Base-by-base conservation (phyloP, 2,888 invertebrate species). In the Ophion obscuratus region DNA sequence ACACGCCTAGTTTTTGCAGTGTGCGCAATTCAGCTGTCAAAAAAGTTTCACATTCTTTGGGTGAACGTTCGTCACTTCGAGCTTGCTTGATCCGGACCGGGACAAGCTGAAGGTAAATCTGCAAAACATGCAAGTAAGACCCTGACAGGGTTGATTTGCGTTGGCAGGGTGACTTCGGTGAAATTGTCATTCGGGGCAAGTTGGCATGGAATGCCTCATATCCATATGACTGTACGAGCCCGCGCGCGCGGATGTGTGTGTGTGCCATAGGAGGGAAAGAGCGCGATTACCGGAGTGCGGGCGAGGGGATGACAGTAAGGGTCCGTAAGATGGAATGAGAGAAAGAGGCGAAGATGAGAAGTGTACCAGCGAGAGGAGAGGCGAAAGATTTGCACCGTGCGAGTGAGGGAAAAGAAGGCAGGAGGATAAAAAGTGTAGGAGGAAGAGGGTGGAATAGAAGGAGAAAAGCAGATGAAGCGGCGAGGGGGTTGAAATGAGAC, bases 401-500 rank as follows among this genome's bases (percentile, higher is more conserved):
- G 64, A 85, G 70, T 75, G 66, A 74, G 27, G 53, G 74, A 79
- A 87, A 81, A 77, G 61, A 68, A 74, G 77, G 20, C 14, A 17
- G 17, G 4, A 14, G 53, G 17, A 53, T 53, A 53, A 53, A 53
- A 53, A 53, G 14, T 14, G 53, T 53, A 24, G 61, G 31, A 40
- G 68, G 44, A 62, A 67, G 31, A 73, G 44, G n/a, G n/a, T 71
- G 71, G 68, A 40, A 76, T 78, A 36, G 53, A 64, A 67, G 57
- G 67, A 62, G 79, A 70, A 61, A n/a, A 73, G 77, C 64, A 36
- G 82, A 70, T 14, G 17, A 53, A 11, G 78, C 71, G 79, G 64
- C 67, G 77, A 66, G 61, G 67, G 73, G 73, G 80, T 67, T 81
- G 70, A 74, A 85, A 71, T 78, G 76, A 83, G 83, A 80, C 82